Base-by-base conservation (phyloP, 2,113 vertebrate species). In the Empidonax traillii region DNA sequence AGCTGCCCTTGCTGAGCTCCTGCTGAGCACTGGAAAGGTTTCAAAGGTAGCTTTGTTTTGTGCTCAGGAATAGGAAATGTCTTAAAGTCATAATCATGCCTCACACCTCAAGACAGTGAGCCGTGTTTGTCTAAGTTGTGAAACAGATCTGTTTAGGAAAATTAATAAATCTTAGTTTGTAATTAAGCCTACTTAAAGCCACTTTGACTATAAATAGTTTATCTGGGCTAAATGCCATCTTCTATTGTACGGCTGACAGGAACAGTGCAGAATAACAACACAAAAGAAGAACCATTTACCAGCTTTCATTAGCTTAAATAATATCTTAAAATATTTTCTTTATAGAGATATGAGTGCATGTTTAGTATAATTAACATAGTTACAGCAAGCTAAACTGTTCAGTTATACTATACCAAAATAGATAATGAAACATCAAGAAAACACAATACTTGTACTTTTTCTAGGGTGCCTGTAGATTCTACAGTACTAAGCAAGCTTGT, bases 201-300 rank as follows among this genome's bases (percentile, higher is more conserved):
- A 49, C n/a, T 93, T 85, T 43, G 51, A 43, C 61, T 88, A 51
- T 80, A 87, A 94, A 86, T 66, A 88, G 69, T 65, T 94, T 75
- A 52, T 75, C 74, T 91, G 69, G 80, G 74, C 53, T 85, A 65
- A 49, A 75, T 87, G 85, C 78, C 87, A 91, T 85, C 49, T 80
- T 76, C 49, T 75, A 1, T 76, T 69, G 37, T 13, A 68, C 0
- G 1, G 12, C n/a, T 85, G 80, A 73, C 35, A 71, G 68, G 19
- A 92, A 6, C 14, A 55, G 27, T 52, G 19, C 44, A 47, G 59
- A 49, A 87, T 56, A 89, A 47, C 47, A 87, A 22, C 15, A 62
- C 14, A 43, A 89, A 93, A 84, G 41, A 78, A 72, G 18, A 20
- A 66, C 82, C 2, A n/a, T 87, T 94, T 87, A 87, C 3, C 11